Conservation (phyloP, 1,140 invertebrate species). For the Fopius arisanus region DNA sequence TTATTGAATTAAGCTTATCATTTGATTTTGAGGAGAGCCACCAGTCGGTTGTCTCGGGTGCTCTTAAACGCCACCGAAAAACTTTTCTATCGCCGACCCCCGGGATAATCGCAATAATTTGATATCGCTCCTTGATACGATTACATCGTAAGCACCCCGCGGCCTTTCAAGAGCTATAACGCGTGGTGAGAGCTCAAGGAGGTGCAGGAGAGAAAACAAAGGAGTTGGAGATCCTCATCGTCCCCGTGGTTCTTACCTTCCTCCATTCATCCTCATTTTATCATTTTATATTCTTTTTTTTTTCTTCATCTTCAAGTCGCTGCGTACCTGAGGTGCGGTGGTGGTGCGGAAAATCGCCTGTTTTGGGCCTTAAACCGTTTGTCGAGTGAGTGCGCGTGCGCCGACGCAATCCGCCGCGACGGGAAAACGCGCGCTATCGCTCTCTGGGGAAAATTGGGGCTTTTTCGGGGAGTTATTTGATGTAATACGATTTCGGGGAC, state of each 20-base stretch:
- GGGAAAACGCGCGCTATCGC: background rate
- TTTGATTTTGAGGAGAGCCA: slow-evolving; percentile 74
- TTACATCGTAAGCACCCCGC: slow-evolving; percentile 57
- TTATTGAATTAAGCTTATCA: slow-evolving; percentile 81
- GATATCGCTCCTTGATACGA: slow-evolving; percentile 66
- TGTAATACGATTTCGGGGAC: background rate
- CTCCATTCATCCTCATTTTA: background rate
- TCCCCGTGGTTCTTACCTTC: background rate
- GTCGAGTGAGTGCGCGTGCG: background rate
- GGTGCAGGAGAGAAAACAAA: slow-evolving; percentile 14
- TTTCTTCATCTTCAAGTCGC: background rate
- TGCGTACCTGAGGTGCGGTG: background rate
- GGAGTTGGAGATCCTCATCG: background rate
- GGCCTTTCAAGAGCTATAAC: slow-evolving; percentile 22
- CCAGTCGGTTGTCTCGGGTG: slow-evolving; percentile 66
- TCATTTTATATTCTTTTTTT: background rate
- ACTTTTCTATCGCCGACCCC: slow-evolving; percentile 58
- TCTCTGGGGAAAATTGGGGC: background rate
- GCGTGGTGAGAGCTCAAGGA: slow-evolving; percentile 3
- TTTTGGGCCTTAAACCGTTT: background rate
- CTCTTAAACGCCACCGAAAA: slow-evolving; percentile 62
- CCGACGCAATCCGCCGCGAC: background rate
- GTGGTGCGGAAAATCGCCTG: background rate
- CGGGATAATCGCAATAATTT: slow-evolving; percentile 69
- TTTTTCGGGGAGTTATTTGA: background rate